Conservation (phyloP, 1,140 invertebrate genomes). For the Cydia fagiglandana region DNA sequence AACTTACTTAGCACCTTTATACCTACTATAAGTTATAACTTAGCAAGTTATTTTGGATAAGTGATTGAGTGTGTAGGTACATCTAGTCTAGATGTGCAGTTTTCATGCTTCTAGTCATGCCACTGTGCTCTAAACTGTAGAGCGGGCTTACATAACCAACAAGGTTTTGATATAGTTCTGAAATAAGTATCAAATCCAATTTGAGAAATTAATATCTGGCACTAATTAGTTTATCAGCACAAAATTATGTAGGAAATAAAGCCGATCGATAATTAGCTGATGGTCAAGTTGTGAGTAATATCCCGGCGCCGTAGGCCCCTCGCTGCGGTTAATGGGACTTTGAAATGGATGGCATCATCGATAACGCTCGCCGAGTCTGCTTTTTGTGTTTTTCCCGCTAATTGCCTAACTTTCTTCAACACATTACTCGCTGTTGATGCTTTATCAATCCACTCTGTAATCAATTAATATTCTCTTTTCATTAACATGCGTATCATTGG, state of each 20-base stretch:
- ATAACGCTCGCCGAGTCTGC: conserved; percentile 45
- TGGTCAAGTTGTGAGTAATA: conserved; percentile 26
- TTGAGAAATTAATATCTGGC: neutral
- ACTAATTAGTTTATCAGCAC: neutral
- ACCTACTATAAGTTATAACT: too few species aligned
- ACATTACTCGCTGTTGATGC: conserved; percentile 47
- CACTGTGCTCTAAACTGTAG: neutral
- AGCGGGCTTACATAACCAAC: neutral
- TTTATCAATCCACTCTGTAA: conserved; percentile 40
- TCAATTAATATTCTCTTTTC: conserved; percentile 1
- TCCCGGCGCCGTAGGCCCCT: conserved; percentile 20
- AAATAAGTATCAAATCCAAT: neutral
- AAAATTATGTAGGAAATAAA: conserved; percentile 1
- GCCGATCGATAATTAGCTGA: conserved; percentile 17
- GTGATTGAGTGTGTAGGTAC: too few species aligned
- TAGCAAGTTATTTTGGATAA: too few species aligned
- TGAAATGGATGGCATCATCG: conserved; percentile 52
- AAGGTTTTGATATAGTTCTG: neutral
- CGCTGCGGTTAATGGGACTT: conserved; percentile 39
- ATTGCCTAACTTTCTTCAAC: conserved; percentile 52
- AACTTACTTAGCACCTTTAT: too few species aligned
- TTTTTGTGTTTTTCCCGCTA: conserved; percentile 54
- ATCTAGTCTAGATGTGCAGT: too few species aligned
- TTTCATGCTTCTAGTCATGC: neutral
- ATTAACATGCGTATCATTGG: neutral